Conservation (phyloP, 1,140 invertebrate genomes). For the Hormaphis cornu region DNA sequence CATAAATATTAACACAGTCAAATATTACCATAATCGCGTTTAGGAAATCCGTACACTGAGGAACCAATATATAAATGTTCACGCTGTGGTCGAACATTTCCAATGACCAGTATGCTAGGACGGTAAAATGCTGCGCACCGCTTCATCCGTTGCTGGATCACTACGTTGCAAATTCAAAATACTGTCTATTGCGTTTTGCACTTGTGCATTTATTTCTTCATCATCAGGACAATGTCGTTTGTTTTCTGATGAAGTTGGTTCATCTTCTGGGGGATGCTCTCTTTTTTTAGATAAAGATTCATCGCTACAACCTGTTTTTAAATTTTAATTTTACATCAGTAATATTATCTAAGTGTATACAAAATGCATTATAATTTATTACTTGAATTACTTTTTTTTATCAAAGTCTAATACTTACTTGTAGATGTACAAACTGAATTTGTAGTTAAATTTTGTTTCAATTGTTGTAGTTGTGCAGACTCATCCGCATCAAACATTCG, state of each 20-base stretch:
- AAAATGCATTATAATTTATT: no score
- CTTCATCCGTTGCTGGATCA: constrained; percentile 48
- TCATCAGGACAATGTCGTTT: constrained; percentile 41
- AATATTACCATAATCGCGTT: constrained; percentile 19
- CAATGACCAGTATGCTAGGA: constrained; percentile 42
- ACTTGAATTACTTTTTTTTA: background rate
- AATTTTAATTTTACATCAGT: background rate
- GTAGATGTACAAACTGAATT: background rate
- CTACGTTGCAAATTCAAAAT: constrained; percentile 57
- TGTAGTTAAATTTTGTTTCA: constrained; percentile 40
- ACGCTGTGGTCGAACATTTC: constrained; percentile 29
- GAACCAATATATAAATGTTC: constrained; percentile 26
- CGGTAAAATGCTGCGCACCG: constrained; percentile 49
- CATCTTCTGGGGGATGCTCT: constrained; percentile 6
- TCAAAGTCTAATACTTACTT: background rate
- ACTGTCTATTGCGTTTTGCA: constrained; percentile 67
- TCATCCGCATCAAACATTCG: constrained; percentile 60
- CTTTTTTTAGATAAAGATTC: constrained; percentile 8
- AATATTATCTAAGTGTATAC: background rate
- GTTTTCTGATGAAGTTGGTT: constrained; percentile 29
- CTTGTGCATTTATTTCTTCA: constrained; percentile 59
- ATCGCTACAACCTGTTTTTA: constrained; percentile 14
- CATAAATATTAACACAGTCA: constrained; percentile 29
- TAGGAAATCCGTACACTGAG: constrained; percentile 29
- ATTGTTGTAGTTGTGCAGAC: constrained; percentile 49